A percentile compares a stretch with the other conserved stretches of the same genome.
Evolutionary conservation across 2,888 invertebrate genomes (phyloP).

Genomic region (Heliconius charithonia): DNA sequence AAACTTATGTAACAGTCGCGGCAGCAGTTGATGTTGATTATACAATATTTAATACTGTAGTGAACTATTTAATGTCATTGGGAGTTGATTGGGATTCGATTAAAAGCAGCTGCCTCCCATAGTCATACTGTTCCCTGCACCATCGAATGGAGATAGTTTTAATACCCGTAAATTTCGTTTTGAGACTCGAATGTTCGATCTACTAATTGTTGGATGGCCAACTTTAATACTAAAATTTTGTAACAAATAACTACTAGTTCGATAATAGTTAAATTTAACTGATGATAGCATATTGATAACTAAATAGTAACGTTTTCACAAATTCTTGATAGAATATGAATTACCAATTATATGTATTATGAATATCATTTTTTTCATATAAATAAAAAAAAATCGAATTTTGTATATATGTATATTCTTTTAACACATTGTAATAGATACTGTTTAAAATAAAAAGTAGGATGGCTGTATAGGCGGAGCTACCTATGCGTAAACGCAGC

Average conservation of each 20-base stretch:
- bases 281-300: neutral
- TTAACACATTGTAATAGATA: slow-evolving; percentile 45
- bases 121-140: slow-evolving; percentile 62
- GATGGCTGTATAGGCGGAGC: slow-evolving; percentile 70
- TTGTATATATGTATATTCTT: neutral
- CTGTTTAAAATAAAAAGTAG: slow-evolving; percentile 67
- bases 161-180: slow-evolving; percentile 80
- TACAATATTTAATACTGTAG: slow-evolving; percentile 69
- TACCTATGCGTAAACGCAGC: slow-evolving; percentile 60
- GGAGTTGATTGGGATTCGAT: slow-evolving; percentile 79
- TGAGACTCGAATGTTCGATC: slow-evolving; percentile 68
- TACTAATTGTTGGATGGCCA: slow-evolving; percentile 74
- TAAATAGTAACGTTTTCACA: neutral
- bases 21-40: slow-evolving; percentile 71
- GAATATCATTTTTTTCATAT: neutral
- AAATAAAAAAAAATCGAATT: neutral
- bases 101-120: slow-evolving; percentile 73
- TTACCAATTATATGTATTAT: neutral
- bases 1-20: slow-evolving; percentile 59
- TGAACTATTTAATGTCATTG: slow-evolving; percentile 75
- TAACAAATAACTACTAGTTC: slow-evolving; percentile 38
- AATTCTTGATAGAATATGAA: too few species aligned
- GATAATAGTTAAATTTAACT: slow-evolving; percentile 5
- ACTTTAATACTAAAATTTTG: slow-evolving; percentile 65
- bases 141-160: slow-evolving; percentile 81